A percentile compares a stretch with the other conserved stretches of the same genome.
phyloP scores from a whole-genome alignment of 2,797 vertebrate species.

The Darevskia mixta region DNA sequence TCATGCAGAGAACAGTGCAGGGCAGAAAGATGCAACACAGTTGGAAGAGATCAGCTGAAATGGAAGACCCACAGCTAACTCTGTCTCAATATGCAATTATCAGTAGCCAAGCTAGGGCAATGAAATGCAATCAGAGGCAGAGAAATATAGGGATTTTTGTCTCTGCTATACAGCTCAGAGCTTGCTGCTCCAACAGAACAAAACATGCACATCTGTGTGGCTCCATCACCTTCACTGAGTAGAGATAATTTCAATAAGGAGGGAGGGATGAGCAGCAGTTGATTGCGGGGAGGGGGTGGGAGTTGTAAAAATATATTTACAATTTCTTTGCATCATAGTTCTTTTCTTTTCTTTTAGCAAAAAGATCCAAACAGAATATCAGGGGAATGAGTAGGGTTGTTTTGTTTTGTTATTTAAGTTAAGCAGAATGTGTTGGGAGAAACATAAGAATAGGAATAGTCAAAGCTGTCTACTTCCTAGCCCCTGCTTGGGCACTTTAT shows the following conservation, averaged over 20 bases:
- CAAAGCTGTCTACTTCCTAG: neutral
- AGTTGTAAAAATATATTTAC: neutral
- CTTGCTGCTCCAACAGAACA: neutral
- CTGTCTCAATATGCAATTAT: conserved; percentile 1
- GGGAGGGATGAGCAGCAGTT: neutral
- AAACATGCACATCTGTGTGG: neutral
- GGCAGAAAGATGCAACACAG: neutral
- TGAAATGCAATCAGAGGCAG: conserved; percentile 5
- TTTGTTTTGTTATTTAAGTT: neutral
- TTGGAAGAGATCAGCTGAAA: conserved; percentile 3
- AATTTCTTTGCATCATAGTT: neutral
- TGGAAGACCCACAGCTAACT: neutral
- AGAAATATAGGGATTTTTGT: neutral
- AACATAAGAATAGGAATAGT: neutral
- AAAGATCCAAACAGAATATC: neutral
- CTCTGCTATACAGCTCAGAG: neutral
- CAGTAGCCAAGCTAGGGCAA: neutral
- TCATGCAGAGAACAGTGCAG: neutral
- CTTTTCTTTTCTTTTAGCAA: neutral
- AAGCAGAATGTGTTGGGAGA: neutral
- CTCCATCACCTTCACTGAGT: neutral
- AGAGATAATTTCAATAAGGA: neutral
- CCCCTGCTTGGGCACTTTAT: neutral
- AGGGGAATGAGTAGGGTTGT: neutral
- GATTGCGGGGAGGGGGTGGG: neutral